Evolutionary conservation across 2,113 vertebrate species (phyloP).

Genomic region (Lophochroa leadbeateri): DNA sequence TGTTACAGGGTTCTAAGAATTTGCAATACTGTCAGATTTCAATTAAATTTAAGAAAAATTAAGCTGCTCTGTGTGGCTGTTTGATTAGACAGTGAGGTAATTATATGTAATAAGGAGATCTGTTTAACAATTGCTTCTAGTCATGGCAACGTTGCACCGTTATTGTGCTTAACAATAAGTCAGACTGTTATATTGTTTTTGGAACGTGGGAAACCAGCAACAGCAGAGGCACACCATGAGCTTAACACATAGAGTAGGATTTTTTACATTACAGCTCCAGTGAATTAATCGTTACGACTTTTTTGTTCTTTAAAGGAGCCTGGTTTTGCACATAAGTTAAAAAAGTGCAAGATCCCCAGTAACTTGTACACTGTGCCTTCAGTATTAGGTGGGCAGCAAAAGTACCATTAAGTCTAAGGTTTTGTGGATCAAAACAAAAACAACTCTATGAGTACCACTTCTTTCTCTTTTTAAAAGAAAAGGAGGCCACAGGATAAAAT

Average conservation of each 20-base stretch:
- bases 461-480: neutral
- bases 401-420: neutral
- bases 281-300: neutral
- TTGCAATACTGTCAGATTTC: constrained; percentile 58
- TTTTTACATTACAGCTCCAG: constrained; percentile 17
- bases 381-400: neutral
- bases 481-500: neutral
- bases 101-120: constrained; percentile 57
- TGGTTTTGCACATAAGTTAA: neutral
- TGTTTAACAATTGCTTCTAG: constrained; percentile 52
- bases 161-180: constrained; percentile 49
- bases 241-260: neutral
- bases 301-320: neutral
- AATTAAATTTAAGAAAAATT: constrained; percentile 71
- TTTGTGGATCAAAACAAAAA: neutral
- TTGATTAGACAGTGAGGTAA: constrained; percentile 72
- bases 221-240: neutral
- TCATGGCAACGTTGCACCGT: constrained; percentile 32
- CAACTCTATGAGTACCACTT: neutral
- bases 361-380: neutral
- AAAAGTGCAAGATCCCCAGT: neutral
- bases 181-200: constrained; percentile 45
- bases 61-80: constrained; percentile 53
- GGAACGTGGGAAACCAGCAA: constrained; percentile 62
- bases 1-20: constrained; percentile 48